Percentiles rank a stretch among this genome's conserved stretches.
phyloP scores from a whole-genome alignment of 1,140 invertebrate genomes.

The Philaenus spumarius region DNA sequence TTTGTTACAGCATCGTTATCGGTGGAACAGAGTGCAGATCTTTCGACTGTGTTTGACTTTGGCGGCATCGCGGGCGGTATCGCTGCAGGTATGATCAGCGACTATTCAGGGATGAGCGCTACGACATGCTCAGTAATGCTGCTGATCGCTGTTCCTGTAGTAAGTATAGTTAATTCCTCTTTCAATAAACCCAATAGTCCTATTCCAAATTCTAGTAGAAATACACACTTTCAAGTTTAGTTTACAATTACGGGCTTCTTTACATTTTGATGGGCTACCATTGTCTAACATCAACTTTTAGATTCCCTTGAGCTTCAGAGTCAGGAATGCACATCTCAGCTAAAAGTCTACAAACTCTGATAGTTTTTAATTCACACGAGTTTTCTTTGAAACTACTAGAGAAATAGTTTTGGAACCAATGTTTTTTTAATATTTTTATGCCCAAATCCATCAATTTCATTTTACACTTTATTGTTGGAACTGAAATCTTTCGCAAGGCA shows the following conservation, averaged over 20 bases:
- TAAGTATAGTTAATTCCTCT: no score
- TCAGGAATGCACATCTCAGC: no score
- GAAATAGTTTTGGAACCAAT: no score
- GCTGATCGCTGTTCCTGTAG: constrained; percentile 70
- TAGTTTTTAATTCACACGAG: no score
- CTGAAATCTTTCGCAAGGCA: no score
- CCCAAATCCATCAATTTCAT: no score
- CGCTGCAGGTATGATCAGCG: constrained; percentile 76
- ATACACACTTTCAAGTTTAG: constrained; percentile 12
- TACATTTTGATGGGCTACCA: constrained; percentile 11
- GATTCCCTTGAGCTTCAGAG: no score
- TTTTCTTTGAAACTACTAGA: no score
- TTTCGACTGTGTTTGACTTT: constrained; percentile 88
- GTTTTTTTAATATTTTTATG: no score
- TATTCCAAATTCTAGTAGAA: constrained; percentile 2
- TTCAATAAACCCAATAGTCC: not conserved
- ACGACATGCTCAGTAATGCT: constrained; percentile 80
- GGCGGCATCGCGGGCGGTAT: constrained; percentile 87
- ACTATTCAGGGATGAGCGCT: constrained; percentile 76
- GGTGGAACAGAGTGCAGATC: constrained; percentile 65
- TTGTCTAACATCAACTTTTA: not conserved
- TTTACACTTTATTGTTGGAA: no score
- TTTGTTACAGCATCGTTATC: constrained; percentile 55
- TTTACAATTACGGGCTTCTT: not conserved
- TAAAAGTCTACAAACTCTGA: no score